Conservation (phyloP, 2,888 invertebrate genomes). For the Diogma glabrata region DNA sequence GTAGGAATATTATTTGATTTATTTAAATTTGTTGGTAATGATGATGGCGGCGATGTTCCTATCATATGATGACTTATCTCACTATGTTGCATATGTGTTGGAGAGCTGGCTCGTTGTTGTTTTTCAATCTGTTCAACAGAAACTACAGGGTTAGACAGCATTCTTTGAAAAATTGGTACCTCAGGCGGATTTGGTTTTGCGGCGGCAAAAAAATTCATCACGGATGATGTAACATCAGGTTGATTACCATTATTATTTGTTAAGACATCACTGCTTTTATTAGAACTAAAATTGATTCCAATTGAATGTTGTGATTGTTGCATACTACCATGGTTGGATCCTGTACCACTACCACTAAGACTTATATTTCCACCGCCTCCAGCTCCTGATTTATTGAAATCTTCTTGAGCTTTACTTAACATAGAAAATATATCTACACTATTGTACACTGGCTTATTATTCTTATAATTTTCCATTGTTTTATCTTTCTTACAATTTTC, state of each 20-base stretch:
- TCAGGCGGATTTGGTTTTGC: slow-evolving; percentile 42
- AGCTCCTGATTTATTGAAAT: slow-evolving; percentile 50
- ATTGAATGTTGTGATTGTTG: too few species aligned
- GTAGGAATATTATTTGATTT: neutral
- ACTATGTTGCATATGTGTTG: too few species aligned
- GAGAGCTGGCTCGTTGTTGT: slow-evolving; percentile 68
- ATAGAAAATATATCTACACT: slow-evolving; percentile 63
- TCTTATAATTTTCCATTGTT: slow-evolving; percentile 23
- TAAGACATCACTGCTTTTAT: neutral
- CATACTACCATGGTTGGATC: slow-evolving; percentile 12
- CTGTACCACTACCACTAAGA: too few species aligned
- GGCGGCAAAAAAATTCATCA: slow-evolving; percentile 73
- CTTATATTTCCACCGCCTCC: slow-evolving; percentile 18
- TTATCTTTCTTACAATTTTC: slow-evolving; percentile 39
- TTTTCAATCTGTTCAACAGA: slow-evolving; percentile 78
- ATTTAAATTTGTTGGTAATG: neutral
- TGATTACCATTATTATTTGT: slow-evolving; percentile 20
- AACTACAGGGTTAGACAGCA: slow-evolving; percentile 53
- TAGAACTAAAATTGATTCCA: too few species aligned
- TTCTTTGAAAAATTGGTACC: slow-evolving; percentile 55
- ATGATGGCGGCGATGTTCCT: too few species aligned
- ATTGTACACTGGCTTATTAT: neutral
- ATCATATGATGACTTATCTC: too few species aligned
- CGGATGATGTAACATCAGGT: slow-evolving; percentile 66
- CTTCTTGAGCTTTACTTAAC: slow-evolving; percentile 81